Evolutionary conservation across 1,140 invertebrate species (phyloP).

Genomic region (Anoplolepis gracilipes): DNA sequence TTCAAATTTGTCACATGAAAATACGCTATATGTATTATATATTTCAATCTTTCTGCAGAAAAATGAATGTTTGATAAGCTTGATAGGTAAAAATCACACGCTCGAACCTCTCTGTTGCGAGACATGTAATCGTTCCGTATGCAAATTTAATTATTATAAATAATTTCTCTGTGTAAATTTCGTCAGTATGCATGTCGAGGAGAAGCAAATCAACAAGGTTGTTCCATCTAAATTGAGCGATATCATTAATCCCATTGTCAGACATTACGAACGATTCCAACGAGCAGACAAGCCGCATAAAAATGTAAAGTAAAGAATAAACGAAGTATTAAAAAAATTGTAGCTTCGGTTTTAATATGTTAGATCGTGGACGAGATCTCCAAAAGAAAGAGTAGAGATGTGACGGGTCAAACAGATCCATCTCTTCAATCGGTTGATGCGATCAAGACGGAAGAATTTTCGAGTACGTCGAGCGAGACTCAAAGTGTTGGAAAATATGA

Average conservation of each 20-base stretch:
- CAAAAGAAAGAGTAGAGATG: neutral
- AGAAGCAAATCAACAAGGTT: neutral
- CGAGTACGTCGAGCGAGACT: neutral
- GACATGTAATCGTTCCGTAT: neutral
- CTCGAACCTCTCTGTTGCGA: neutral
- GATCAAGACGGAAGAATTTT: neutral
- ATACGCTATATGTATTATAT: neutral
- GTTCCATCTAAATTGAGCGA: neutral
- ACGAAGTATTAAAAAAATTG: neutral
- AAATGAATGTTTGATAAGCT: conserved; percentile 11
- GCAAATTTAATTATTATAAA: conserved; percentile 15
- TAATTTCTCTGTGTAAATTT: conserved; percentile 5
- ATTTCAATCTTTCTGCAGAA: conserved; percentile 1
- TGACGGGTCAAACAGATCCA: neutral
- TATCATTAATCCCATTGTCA: neutral
- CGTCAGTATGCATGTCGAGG: conserved; percentile 14
- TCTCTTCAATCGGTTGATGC: neutral
- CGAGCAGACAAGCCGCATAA: neutral
- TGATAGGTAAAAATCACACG: neutral
- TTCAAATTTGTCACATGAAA: neutral
- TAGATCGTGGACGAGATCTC: neutral
- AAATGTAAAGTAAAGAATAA: conserved; percentile 1
- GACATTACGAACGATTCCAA: conserved; percentile 6
- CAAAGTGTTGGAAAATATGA: neutral
- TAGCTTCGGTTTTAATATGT: neutral